Percentiles rank a stretch among this genome's conserved stretches.
phyloP scores from a whole-genome alignment of 1,140 invertebrate species.

The Meloidogyne chitwoodi region DNA sequence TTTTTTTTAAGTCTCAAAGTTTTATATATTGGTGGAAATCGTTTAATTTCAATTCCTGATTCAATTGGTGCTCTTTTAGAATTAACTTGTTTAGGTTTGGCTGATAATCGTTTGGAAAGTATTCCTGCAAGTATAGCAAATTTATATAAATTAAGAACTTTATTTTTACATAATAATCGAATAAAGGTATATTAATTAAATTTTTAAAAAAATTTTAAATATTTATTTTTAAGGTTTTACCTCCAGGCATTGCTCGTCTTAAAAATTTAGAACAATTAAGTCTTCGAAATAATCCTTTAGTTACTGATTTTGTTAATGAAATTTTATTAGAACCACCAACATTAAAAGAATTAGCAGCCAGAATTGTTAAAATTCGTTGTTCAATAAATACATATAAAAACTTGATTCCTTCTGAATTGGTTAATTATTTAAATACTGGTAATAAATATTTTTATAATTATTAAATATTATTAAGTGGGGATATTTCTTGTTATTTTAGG shows the following conservation, averaged over 20 bases:
- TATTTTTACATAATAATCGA: conserved; percentile 84
- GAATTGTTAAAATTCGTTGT: conserved; percentile 60
- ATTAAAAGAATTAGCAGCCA: conserved; percentile 80
- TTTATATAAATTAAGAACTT: conserved; percentile 77
- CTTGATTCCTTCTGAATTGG: conserved; percentile 72
- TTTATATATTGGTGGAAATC: conserved; percentile 85
- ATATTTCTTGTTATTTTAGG: not conserved
- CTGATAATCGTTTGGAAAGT: conserved; percentile 81
- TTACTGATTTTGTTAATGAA: conserved; percentile 85
- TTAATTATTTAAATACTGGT: conserved; percentile 70
- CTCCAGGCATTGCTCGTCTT: conserved; percentile 85
- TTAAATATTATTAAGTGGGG: too few relatives aligned
- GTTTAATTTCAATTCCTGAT: conserved; percentile 77
- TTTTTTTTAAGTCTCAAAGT: conserved; percentile 72
- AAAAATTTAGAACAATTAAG: conserved; percentile 81
- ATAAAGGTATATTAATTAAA: too few relatives aligned
- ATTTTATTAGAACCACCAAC: conserved; percentile 84
- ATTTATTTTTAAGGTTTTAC: conserved; percentile 72
- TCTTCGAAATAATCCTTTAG: conserved; percentile 83
- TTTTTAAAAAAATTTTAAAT: not conserved
- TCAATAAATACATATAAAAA: conserved; percentile 61
- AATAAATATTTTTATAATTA: too few relatives aligned
- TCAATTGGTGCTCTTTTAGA: conserved; percentile 75
- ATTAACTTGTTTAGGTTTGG: conserved; percentile 79
- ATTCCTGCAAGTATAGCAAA: conserved; percentile 80